These are phyloP conservation scores for Eulacestoma nigropectus DNA, from an alignment of 2,113 vertebrate species.

Conservation along the genomic window DNA sequence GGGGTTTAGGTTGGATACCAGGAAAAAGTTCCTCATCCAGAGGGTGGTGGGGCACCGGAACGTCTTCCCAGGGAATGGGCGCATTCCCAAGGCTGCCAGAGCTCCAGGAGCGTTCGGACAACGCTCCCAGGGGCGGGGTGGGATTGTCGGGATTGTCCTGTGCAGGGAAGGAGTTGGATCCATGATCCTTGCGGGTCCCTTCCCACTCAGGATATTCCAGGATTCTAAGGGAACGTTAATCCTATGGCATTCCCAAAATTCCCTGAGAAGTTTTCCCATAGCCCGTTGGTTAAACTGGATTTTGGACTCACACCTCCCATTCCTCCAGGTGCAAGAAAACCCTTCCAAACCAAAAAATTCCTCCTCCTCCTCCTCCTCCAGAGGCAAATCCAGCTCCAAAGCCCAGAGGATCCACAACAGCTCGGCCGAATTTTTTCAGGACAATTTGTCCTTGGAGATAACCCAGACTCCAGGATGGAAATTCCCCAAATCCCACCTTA, in stretches of 20 bases:
- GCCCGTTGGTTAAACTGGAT: neutral
- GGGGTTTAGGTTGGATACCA: neutral
- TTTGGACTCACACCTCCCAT: neutral
- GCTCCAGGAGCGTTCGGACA: fast-evolving
- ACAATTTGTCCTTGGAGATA: neutral
- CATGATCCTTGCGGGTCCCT: no score
- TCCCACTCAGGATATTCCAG: neutral
- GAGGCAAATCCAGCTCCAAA: neutral
- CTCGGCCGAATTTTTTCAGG: neutral
- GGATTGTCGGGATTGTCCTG: neutral
- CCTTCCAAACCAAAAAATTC: neutral
- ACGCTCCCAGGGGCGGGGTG: neutral
- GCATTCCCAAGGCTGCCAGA: neutral
- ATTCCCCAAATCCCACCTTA: neutral
- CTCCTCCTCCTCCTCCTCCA: neutral
- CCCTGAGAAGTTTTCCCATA: neutral
- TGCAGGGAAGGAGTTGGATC: neutral
- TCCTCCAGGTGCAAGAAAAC: neutral
- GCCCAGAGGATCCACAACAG: neutral
- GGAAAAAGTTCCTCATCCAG: neutral
- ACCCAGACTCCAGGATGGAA: neutral
- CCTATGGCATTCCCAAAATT: neutral
- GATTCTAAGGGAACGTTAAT: no score
- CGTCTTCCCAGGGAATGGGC: fast-evolving
- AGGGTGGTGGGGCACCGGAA: neutral